Conservation (phyloP, 2,797 vertebrate species). For the Scolopax rusticola region DNA sequence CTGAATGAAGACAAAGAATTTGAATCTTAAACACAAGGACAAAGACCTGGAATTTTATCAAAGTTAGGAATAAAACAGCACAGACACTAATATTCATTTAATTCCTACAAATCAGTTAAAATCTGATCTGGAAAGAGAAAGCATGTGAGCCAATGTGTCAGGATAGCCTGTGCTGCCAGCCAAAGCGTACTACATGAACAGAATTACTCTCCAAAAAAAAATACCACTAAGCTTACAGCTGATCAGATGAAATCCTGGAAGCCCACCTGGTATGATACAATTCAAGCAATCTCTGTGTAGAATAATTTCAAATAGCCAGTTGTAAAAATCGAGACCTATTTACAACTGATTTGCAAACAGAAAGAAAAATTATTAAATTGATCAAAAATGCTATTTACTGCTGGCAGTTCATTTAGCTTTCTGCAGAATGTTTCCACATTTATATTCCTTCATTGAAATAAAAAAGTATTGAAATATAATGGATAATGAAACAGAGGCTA, state of each 20-base stretch:
- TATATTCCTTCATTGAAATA: not conserved
- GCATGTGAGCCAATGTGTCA: fast-evolving
- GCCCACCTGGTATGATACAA: not conserved
- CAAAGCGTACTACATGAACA: not conserved
- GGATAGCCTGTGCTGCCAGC: not conserved
- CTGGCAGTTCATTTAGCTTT: conserved; percentile 23
- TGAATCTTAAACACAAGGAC: not conserved
- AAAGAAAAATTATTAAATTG: conserved; percentile 50
- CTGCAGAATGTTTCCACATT: conserved; percentile 14
- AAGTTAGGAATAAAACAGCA: not conserved
- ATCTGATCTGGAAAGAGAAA: not conserved
- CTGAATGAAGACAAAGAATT: not conserved
- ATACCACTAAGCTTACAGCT: not conserved
- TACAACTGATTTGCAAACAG: conserved; percentile 9
- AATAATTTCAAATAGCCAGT: not conserved
- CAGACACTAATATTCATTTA: not conserved
- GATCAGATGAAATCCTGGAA: not conserved
- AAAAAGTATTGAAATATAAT: conserved; percentile 14
- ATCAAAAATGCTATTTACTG: conserved; percentile 40
- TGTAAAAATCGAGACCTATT: not conserved
- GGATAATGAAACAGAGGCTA: conserved; percentile 36
- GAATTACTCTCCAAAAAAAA: not conserved
- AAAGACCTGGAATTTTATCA: not conserved
- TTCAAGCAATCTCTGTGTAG: not conserved
- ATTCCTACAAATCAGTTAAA: not conserved